These are phyloP conservation scores for Antheraea yamamai DNA, from an alignment of 2,888 invertebrate genomes.

Conservation along the genomic window DNA sequence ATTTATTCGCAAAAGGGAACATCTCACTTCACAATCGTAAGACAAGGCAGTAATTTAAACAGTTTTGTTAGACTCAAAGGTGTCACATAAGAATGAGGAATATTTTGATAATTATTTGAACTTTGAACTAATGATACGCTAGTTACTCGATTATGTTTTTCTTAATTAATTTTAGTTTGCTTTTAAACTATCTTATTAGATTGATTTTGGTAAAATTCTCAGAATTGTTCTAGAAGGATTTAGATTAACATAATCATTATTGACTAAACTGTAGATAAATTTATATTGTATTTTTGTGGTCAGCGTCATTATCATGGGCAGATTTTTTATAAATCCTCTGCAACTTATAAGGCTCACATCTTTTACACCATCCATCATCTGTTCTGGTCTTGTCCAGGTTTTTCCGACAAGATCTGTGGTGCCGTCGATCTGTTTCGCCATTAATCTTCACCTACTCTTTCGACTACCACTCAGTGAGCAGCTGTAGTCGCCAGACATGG, in stretches of 20 bases:
- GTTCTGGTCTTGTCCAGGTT: too few relatives aligned
- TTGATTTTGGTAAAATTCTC: background rate
- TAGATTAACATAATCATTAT: background rate
- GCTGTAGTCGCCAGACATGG: too few relatives aligned
- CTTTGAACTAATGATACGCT: background rate
- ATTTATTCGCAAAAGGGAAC: too few relatives aligned
- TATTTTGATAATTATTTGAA: background rate
- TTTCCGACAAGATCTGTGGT: too few relatives aligned
- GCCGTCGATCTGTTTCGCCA: too few relatives aligned
- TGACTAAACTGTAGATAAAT: background rate
- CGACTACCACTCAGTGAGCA: too few relatives aligned
- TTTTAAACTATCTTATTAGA: background rate
- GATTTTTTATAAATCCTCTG: too few relatives aligned
- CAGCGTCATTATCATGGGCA: too few relatives aligned
- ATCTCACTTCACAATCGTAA: too few relatives aligned
- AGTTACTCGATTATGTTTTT: background rate
- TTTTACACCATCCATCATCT: too few relatives aligned
- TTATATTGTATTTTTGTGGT: background rate
- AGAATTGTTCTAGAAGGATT: background rate
- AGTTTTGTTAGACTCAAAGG: background rate
- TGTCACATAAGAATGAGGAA: background rate
- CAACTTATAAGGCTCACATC: too few relatives aligned
- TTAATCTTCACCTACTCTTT: too few relatives aligned
- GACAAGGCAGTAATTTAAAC: background rate
- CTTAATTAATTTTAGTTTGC: background rate